Base-by-base conservation (phyloP, 2,888 invertebrate species). In the Pollenia labialis region DNA sequence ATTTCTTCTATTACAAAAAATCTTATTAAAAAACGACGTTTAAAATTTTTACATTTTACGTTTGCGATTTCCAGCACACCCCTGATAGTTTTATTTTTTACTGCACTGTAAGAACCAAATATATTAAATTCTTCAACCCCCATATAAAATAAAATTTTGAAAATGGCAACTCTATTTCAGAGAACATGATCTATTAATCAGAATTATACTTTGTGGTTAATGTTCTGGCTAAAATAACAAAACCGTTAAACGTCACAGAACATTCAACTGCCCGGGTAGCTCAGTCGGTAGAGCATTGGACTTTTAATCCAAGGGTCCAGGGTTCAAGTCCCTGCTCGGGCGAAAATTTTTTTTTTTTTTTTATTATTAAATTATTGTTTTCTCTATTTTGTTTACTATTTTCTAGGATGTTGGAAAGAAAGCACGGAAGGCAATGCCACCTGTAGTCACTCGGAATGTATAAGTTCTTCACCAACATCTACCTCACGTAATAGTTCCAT, bases 371-470 rank as follows among this genome's bases (percentile, higher is more conserved):
- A 3, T 7, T 12, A 8, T 48, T 85, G 58, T 77, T 60, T 48
- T 77, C 48, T 48, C n/a, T 44, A 46, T 48, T 50, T 60, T 16
- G 60, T 60, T 66, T 74, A 16, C 56, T 12, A 50, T 23, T 69
- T 82, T 89, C 12, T 40, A 95, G 95, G 95, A 76, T 95, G 95
- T 90, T 95, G 95, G 95, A 94, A 94, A 88, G 93, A 93, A 68
- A 92, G 90, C 66, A 94, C 94, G 0, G 94, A 94, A 66, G 93
- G 93, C 87, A 93, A 94, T 68, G 94, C 94, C 64, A 94, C 94
- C 66, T 95, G 96, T n/a, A 94, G 93, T 69, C 93, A 93, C 81
- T 89, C 93, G 0, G 93, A 94, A 87, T 96, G 96, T 89, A 93
- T 96, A 90, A 91, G 96, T 88, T 94, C 94, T 89, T 92, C 94